Evolutionary conservation across 2,888 invertebrate genomes (phyloP).

Genomic region (Ormyrus rosae): DNA sequence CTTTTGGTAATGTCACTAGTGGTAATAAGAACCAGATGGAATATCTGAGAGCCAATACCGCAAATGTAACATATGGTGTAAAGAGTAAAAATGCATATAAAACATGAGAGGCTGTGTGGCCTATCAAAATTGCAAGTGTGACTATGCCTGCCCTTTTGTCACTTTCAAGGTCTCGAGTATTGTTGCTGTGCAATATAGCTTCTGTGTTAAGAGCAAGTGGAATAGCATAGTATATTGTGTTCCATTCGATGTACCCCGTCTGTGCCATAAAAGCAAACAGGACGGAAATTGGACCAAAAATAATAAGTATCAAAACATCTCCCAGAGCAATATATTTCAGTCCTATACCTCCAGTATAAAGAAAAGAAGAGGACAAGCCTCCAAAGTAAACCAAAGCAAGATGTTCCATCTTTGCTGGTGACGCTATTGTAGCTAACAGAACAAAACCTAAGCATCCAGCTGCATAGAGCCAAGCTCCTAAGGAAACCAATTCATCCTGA

Average conservation of each 20-base stretch:
- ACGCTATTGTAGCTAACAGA: slow-evolving; percentile 82
- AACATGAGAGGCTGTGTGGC: slow-evolving; percentile 92
- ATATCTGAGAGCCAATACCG: slow-evolving; percentile 89
- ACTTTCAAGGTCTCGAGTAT: slow-evolving; percentile 92
- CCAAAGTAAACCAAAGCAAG: slow-evolving; percentile 96
- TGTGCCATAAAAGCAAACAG: slow-evolving; percentile 95
- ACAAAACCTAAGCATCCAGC: slow-evolving; percentile 91
- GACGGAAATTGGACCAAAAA: slow-evolving; percentile 96
- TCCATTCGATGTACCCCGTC: slow-evolving; percentile 93
- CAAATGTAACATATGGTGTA: slow-evolving; percentile 92
- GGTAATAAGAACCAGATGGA: slow-evolving; percentile 94
- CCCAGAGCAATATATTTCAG: slow-evolving; percentile 96
- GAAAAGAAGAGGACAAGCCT: slow-evolving; percentile 94
- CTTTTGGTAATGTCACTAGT: slow-evolving; percentile 89
- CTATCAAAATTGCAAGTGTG: slow-evolving; percentile 95
- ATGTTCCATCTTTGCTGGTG: slow-evolving; percentile 96
- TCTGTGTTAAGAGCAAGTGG: slow-evolving; percentile 96
- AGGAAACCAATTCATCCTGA: slow-evolving; percentile 88
- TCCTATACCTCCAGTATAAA: slow-evolving; percentile 98
- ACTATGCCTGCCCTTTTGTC: slow-evolving; percentile 94
- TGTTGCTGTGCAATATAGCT: slow-evolving; percentile 96
- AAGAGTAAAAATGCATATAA: slow-evolving; percentile 93
- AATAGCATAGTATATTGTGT: slow-evolving; percentile 94
- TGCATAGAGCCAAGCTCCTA: slow-evolving; percentile 92
- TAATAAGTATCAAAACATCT: slow-evolving; percentile 92